phyloP scores from a whole-genome alignment of 2,797 vertebrate species.

The Gastrophryne carolinensis region DNA sequence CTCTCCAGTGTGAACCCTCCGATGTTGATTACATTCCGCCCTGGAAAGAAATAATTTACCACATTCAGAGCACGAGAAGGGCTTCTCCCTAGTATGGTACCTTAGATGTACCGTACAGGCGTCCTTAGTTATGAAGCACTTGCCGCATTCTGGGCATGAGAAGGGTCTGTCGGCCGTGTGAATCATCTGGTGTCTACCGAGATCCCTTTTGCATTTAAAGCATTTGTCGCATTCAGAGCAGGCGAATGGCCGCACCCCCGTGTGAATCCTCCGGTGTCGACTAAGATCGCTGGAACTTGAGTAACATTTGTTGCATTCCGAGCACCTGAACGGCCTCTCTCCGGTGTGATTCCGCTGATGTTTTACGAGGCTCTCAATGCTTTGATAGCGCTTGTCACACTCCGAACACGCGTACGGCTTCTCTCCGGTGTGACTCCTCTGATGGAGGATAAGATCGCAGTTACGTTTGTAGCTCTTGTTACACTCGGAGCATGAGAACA shows the following conservation, averaged over 20 bases:
- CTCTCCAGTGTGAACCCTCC: no score
- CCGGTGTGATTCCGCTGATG: not conserved
- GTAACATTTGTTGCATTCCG: not conserved
- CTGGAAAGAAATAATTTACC: not conserved
- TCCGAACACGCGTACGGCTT: not conserved
- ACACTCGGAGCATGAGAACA: not conserved
- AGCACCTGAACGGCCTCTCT: not conserved
- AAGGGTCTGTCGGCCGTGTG: not conserved
- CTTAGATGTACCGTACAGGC: not conserved
- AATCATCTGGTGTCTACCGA: not conserved
- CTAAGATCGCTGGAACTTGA: not conserved
- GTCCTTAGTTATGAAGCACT: not conserved
- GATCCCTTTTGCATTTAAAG: not conserved
- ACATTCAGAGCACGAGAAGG: not conserved
- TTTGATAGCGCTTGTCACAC: not conserved
- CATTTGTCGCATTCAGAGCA: not conserved
- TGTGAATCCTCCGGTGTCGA: not conserved
- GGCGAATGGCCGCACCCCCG: not conserved
- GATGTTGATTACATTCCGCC: no score
- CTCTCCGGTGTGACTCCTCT: not conserved
- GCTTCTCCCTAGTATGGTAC: not conserved
- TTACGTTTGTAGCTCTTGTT: not conserved
- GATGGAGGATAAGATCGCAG: not conserved
- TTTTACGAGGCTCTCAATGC: not conserved
- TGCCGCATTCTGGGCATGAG: not conserved